phyloP scores from a whole-genome alignment of 2,888 invertebrate genomes.

The Ditula angustiorana region DNA sequence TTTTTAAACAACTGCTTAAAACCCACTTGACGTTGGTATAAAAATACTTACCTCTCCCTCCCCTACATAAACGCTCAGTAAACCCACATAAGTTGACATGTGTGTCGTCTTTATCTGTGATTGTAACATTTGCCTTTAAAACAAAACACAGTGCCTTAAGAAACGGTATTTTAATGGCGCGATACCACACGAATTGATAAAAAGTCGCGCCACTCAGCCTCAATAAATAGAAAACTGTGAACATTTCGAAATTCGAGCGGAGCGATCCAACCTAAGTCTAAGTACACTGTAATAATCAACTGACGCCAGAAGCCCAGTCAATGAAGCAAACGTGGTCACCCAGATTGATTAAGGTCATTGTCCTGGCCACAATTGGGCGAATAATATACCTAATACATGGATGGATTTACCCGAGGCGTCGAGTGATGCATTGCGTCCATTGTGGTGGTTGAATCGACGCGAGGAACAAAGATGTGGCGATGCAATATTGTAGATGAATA shows the following conservation, averaged over 20 bases:
- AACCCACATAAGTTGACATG: too few relatives aligned
- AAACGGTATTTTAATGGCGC: too few relatives aligned
- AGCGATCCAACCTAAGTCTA: too few relatives aligned
- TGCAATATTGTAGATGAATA: not conserved
- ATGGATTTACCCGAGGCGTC: not conserved
- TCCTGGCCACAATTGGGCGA: conserved; percentile 2
- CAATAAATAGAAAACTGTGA: too few relatives aligned
- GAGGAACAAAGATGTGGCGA: conserved; percentile 19
- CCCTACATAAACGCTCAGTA: too few relatives aligned
- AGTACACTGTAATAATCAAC: too few relatives aligned
- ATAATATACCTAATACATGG: conserved; percentile 10
- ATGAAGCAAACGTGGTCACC: conserved; percentile 13
- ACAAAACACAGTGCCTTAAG: too few relatives aligned
- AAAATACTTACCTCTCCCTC: not conserved
- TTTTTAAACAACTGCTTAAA: not conserved
- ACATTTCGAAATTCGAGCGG: too few relatives aligned
- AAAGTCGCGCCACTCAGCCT: too few relatives aligned
- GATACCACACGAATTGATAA: too few relatives aligned
- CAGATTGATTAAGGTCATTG: conserved; percentile 30
- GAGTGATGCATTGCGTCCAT: conserved; percentile 29
- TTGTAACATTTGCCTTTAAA: too few relatives aligned
- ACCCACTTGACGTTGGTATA: not conserved
- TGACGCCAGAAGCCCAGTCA: not conserved
- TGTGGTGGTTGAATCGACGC: conserved; percentile 16
- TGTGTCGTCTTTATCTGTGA: too few relatives aligned